These are phyloP conservation scores for Bos taurus DNA, from an alignment of 2,113 vertebrate species.

Conservation along the genomic window DNA sequence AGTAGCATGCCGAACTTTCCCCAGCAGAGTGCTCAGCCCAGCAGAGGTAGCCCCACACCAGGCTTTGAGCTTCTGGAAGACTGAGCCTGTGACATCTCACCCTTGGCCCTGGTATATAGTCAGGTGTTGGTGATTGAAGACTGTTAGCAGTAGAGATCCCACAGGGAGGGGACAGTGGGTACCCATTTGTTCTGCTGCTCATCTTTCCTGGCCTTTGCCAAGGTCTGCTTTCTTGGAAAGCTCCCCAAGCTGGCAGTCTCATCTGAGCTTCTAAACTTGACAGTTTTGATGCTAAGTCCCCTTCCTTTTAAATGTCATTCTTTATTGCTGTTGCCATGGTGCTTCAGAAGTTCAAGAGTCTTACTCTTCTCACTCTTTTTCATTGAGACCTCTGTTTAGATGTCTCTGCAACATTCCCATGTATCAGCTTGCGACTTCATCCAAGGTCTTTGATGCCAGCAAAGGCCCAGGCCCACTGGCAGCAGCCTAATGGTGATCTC, in stretches of 20 bases:
- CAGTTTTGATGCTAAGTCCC: neutral
- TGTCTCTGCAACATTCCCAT: neutral
- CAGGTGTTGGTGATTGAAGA: neutral
- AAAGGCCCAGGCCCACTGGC: neutral
- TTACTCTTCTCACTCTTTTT: neutral
- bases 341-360: neutral
- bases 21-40: neutral
- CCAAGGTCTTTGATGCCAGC: neutral
- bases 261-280: neutral
- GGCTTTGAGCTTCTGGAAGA: neutral
- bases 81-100: neutral
- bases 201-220: neutral
- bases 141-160: neutral
- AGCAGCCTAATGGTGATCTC: neutral
- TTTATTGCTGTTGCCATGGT: neutral
- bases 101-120: neutral
- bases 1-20: neutral
- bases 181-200: neutral
- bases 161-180: neutral
- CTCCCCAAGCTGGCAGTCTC: neutral
- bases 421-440: neutral
- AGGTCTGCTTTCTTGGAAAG: neutral
- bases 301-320: neutral
- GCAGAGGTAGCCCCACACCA: neutral
- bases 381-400: neutral